phyloP scores from a whole-genome alignment of 2,888 invertebrate genomes.

The Tetragnatha montana region DNA sequence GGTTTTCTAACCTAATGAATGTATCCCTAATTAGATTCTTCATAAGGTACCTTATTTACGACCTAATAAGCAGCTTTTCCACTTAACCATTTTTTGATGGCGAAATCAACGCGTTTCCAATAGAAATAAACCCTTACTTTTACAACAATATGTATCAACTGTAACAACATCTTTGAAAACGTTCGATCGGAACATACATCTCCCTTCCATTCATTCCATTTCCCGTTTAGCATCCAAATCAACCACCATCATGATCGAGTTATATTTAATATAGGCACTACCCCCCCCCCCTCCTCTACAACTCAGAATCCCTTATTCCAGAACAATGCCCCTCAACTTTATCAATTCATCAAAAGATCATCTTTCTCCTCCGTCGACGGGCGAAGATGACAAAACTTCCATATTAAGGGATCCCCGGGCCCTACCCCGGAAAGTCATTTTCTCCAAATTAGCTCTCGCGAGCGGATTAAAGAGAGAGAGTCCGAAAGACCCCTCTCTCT shows the following conservation, averaged over 20 bases:
- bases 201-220: too few species aligned
- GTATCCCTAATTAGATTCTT: too few species aligned
- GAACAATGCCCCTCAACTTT: constrained; percentile 40
- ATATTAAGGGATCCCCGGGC: constrained; percentile 16
- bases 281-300: neutral
- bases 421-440: constrained; percentile 23
- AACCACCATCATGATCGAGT: neutral
- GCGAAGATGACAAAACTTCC: constrained; percentile 24
- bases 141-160: too few species aligned
- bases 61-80: too few species aligned
- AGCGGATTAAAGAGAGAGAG: constrained; percentile 39
- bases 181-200: too few species aligned
- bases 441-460: constrained; percentile 47
- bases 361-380: constrained; percentile 27
- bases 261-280: neutral
- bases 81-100: too few species aligned
- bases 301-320: neutral
- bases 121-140: too few species aligned
- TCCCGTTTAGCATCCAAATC: neutral
- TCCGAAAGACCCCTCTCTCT: neutral
- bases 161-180: too few species aligned
- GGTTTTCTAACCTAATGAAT: too few species aligned
- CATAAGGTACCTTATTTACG: too few species aligned
- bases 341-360: constrained; percentile 59
- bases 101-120: too few species aligned